Evolutionary conservation across 2,888 invertebrate species (phyloP), one percentile per base, ranked within the genome.

Genomic region (Hybos culiciformis): DNA sequence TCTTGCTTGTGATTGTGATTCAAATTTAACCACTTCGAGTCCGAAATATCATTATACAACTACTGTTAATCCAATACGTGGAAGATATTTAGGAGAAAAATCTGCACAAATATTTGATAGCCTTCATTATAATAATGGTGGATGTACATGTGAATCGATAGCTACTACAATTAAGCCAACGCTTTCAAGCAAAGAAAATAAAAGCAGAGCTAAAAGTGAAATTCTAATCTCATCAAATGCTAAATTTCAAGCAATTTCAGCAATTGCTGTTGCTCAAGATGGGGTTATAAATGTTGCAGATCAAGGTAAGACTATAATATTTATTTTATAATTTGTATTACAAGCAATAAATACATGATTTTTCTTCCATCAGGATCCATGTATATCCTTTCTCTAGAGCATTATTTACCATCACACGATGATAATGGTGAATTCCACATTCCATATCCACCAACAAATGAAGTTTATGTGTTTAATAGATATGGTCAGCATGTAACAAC

Each of bases 401-500:
- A 88, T 52, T 90, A 88, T 61, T 67, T 90, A 47, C 91, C 90
- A 18, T 78, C 80, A 23, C 86, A 87, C 54, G 87, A 88, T 59
- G 83, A 85, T 62, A 85, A 82, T 57, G 85, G 90, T 24, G 88
- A 91, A 62, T 94, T 91, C 58, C 83, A 90, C 61, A 91, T 97
- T 56, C 86, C 91, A 3, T 91, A 87, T 61, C 87, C 93, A 32
- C 87, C 91, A 11, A 85, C 90, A 1, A 87, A 91, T 51, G 96
- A 97, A 69, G 77, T 93, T 47, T 92, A 91, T 59, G 85, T 90
- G 2, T 92, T 92, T 65, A 92, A 92, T 66, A 77, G 87, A 20
- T 92, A 91, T 59, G 97, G 98, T 2, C 96, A 96, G 63, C 98
- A 98, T 65, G 84, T 90, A 20, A 83, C 85, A 20, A 96, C 96